Conservation (phyloP, 2,113 vertebrate genomes). For the Gallinago jamesoni region DNA sequence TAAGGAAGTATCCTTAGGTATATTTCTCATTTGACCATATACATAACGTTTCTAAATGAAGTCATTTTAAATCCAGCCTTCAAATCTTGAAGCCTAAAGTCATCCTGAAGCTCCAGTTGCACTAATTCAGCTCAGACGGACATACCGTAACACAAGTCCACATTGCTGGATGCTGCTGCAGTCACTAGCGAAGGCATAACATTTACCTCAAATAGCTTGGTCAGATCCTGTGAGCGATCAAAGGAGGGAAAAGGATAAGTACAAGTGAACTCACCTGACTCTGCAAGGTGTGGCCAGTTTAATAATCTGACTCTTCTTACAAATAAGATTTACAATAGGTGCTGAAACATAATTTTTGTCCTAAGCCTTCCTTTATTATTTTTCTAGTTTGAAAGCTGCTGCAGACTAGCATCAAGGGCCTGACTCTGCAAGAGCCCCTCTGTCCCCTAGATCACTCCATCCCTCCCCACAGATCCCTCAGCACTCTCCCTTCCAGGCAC, state of each 20-base stretch:
- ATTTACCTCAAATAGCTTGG: neutral
- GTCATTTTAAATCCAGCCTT: neutral
- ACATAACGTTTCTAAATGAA: neutral
- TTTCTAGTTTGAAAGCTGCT: neutral
- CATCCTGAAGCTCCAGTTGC: neutral
- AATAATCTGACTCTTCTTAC: neutral
- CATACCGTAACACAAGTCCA: neutral
- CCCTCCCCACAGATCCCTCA: neutral
- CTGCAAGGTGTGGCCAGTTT: neutral
- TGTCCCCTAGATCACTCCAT: neutral
- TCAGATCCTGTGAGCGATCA: neutral
- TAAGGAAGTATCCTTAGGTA: neutral
- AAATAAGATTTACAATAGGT: neutral
- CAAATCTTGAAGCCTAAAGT: neutral
- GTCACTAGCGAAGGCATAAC: neutral
- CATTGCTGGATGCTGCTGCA: neutral
- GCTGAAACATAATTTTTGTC: neutral
- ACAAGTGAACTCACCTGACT: fast-evolving
- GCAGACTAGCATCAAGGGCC: neutral
- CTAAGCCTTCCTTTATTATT: neutral
- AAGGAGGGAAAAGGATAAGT: neutral
- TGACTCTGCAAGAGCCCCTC: neutral
- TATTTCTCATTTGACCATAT: neutral
- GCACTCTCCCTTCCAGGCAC: neutral
- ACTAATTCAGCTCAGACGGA: neutral